Evolutionary conservation across 2,888 invertebrate species (phyloP).

Genomic region (Salpingus planirostris): DNA sequence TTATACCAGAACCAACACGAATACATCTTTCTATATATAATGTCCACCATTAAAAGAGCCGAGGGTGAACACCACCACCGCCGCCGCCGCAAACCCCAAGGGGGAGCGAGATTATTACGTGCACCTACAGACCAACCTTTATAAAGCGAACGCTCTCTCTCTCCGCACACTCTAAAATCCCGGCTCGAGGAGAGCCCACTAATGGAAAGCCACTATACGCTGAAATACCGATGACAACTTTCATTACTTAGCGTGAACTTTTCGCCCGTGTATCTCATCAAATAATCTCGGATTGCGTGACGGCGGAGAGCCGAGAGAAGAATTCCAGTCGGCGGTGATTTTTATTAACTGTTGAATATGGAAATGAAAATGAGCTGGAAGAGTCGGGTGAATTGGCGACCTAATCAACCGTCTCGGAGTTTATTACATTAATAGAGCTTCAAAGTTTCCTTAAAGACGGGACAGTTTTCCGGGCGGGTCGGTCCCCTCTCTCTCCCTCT

Average conservation of each 20-base stretch:
- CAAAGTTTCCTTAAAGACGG: too few species aligned
- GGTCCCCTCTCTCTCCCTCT: too few species aligned
- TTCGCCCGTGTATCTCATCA: too few species aligned
- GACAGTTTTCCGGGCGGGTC: too few species aligned
- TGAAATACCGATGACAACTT: too few species aligned
- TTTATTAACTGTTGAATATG: slow-evolving; percentile 12
- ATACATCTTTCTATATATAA: slow-evolving; percentile 11
- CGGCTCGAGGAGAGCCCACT: slow-evolving; percentile 4
- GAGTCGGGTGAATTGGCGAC: slow-evolving; percentile 8
- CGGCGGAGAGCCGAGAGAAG: too few species aligned
- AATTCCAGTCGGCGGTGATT: slow-evolving; percentile 5
- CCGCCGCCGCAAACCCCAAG: slow-evolving; percentile 7
- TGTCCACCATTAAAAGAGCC: slow-evolving; percentile 10
- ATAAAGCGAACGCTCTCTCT: slow-evolving; percentile 5
- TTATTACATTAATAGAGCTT: slow-evolving; percentile 10
- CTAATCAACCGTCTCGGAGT: slow-evolving; percentile 10
- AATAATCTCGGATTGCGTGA: too few species aligned
- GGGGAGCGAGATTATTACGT: slow-evolving; percentile 11
- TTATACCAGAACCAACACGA: slow-evolving; percentile 6
- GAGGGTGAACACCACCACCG: slow-evolving; percentile 8
- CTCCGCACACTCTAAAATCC: slow-evolving; percentile 7
- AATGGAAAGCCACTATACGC: too few species aligned
- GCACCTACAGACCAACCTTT: slow-evolving; percentile 8
- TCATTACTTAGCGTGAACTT: too few species aligned
- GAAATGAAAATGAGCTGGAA: slow-evolving; percentile 6